phyloP scores from a whole-genome alignment of 2,888 invertebrate genomes.

The Caprella mutica region DNA sequence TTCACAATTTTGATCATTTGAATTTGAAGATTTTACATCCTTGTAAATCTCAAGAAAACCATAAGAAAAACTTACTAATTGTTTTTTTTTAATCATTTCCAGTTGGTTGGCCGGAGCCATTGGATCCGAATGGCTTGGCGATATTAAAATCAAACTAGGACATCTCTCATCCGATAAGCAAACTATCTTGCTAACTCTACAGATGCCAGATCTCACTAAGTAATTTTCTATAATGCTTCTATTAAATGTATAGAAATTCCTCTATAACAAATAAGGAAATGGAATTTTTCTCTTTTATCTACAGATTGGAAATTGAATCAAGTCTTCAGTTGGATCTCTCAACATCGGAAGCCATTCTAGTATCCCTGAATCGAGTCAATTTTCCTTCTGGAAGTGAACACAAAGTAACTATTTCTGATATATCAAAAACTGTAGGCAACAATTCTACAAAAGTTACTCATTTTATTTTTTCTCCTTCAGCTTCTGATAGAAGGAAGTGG shows the following conservation, averaged over 20 bases:
- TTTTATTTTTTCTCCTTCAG: no score
- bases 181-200: not conserved
- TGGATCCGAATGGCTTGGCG: not conserved
- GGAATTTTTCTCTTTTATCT: not conserved
- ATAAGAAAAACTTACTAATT: no score
- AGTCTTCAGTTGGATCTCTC: not conserved
- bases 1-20: no score
- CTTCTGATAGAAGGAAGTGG: no score
- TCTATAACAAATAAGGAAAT: not conserved
- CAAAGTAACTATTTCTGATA: not conserved
- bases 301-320: conserved; percentile 6
- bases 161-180: not conserved
- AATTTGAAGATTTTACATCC: no score
- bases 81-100: no score
- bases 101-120: no score
- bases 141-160: not conserved
- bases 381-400: conserved; percentile 3
- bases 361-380: not conserved
- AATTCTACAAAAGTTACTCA: no score
- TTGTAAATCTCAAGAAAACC: no score
- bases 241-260: not conserved
- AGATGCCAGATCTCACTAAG: not conserved
- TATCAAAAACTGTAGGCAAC: no score
- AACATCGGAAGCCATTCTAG: not conserved
- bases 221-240: no score